Evolutionary conservation across 2,797 vertebrate species (phyloP).

Genomic region (Oreochromis grahami): DNA sequence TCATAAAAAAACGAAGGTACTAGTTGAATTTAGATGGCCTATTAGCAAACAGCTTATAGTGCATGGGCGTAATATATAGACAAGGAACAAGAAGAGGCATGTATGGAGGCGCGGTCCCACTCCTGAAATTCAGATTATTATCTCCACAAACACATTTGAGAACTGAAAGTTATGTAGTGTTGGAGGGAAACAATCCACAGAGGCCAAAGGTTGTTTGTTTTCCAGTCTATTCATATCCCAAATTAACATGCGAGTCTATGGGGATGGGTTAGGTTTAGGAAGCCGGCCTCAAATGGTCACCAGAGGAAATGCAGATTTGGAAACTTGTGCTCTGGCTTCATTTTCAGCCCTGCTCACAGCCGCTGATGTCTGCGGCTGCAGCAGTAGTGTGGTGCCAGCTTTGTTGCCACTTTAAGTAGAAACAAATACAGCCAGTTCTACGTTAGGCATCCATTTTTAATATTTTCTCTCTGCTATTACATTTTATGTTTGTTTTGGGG

Average conservation of each 20-base stretch:
- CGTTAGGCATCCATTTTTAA: fast-evolving
- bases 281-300: not conserved
- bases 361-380: not conserved
- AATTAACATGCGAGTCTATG: not conserved
- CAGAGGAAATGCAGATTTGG: not conserved
- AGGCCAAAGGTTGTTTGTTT: not conserved
- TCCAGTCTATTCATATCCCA: not conserved
- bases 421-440: fast-evolving
- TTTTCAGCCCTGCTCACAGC: not conserved
- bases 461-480: not conserved
- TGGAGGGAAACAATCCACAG: not conserved
- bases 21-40: fast-evolving
- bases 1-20: not conserved
- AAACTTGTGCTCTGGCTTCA: not conserved
- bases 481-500: not conserved
- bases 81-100: not conserved
- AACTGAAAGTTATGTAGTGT: not conserved
- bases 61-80: not conserved
- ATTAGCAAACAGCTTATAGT: not conserved
- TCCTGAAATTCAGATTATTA: not conserved
- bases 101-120: not conserved
- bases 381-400: not conserved
- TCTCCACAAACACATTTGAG: not conserved
- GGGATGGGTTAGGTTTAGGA: not conserved
- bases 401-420: fast-evolving